Conservation (phyloP, 2,797 vertebrate species). For the Intellagama lesueurii region DNA sequence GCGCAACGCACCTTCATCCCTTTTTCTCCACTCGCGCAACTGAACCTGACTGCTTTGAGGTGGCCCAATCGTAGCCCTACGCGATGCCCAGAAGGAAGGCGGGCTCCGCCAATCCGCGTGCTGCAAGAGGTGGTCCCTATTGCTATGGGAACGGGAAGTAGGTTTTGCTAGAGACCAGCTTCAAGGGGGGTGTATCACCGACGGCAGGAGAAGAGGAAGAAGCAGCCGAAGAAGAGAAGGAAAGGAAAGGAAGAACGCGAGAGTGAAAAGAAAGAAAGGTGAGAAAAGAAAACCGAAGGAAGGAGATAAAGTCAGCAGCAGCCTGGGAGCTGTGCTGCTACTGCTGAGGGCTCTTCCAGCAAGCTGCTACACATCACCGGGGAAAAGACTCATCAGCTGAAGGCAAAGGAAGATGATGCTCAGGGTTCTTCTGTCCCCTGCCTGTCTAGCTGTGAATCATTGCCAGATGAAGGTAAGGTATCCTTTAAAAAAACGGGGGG, state of each 20-base stretch:
- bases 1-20: conserved; percentile 53
- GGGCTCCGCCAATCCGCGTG: conserved; percentile 44
- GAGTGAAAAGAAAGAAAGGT: background rate
- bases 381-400: background rate
- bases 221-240: background rate
- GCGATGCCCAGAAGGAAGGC: conserved; percentile 40
- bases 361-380: background rate
- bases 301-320: no score
- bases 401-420: background rate
- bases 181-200: background rate
- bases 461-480: conserved; percentile 16
- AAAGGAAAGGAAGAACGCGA: background rate
- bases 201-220: no score
- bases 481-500: background rate
- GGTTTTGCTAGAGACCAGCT: background rate
- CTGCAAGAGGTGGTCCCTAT: conserved; percentile 38
- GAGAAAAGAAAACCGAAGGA: background rate
- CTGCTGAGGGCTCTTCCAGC: background rate
- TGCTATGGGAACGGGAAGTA: conserved; percentile 54
- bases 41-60: accelerated
- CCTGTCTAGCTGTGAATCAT: conserved; percentile 13
- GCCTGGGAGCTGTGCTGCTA: background rate
- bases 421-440: background rate
- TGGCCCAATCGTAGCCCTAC: conserved; percentile 51
- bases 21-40: background rate